Base-by-base conservation (phyloP, 2,797 vertebrate genomes). In the Rousettus madagascariensis region DNA sequence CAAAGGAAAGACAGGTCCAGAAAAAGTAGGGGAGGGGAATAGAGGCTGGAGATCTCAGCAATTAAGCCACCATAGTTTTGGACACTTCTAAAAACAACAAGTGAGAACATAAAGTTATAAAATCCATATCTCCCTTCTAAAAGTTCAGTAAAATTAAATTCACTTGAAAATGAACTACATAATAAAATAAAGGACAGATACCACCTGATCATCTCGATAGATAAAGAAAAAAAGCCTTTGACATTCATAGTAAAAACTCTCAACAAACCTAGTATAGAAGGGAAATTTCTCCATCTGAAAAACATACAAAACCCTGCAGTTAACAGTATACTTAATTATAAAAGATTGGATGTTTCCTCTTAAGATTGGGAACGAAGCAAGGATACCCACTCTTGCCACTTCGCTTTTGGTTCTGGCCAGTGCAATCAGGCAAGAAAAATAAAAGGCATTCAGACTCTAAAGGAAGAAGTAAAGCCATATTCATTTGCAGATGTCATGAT, bases 131-230 rank as follows among this genome's bases (percentile, higher is more conserved):
- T 94, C 57, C 57, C 61, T 93, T 95, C 30, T 91, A 82, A 94
- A 92, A 78, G 30, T 79, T 93, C 15, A 63, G 68, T 22, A 91
- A 93, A 82, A 82, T 17, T 59, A 86, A 85, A 88, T 55, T 85
- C 33, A 91, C 22, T 38, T 74, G 57, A 92, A 94, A 96, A 83
- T 92, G 19, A 85, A 86, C 41, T 83, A 72, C 15, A 13, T 75
- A 95, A 46, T 30, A 84, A 22, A 86, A 80, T 49, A 66, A 95
- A 96, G 77, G 38, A 59, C 46, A 77, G 93, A 94, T 89, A n/a
- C 20, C 30, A 88, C 15, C 12, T 72, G 36, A 87, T 74, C 77
- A 93, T 87, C 55, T 86, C 28, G 5, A 85, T 3, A 75, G 66
- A 71, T 41, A 71, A 10, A 69, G 41, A 85, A 79, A 86, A 74